phyloP scores from a whole-genome alignment of 2,888 invertebrate genomes.

The Philaethria dido region DNA sequence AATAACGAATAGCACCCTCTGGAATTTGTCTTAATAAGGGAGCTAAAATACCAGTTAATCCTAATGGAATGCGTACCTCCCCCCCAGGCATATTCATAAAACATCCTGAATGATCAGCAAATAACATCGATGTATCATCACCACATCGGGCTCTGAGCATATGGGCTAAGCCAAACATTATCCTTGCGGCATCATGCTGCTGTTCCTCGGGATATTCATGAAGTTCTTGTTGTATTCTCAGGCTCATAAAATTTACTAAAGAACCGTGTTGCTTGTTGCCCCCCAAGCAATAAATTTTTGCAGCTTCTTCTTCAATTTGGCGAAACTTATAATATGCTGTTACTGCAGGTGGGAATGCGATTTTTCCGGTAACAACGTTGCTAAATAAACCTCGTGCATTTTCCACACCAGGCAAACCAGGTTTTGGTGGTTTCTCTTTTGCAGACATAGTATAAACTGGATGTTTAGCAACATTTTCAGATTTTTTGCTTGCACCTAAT shows the following conservation, averaged over 20 bases:
- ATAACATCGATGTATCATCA: conserved; percentile 82
- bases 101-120: conserved; percentile 69
- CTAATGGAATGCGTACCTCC: conserved; percentile 85
- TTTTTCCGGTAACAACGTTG: conserved; percentile 85
- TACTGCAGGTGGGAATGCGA: conserved; percentile 84
- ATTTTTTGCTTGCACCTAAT: conserved; percentile 88
- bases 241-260: conserved; percentile 85
- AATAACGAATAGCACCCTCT: conserved; percentile 84
- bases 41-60: conserved; percentile 86
- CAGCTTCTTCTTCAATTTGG: conserved; percentile 87
- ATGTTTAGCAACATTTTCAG: conserved; percentile 73
- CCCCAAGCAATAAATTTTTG: conserved; percentile 84
- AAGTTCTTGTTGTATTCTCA: conserved; percentile 87
- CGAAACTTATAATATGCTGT: conserved; percentile 86
- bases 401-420: conserved; percentile 77
- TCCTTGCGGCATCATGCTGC: conserved; percentile 86
- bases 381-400: conserved; percentile 84
- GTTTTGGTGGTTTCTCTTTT: conserved; percentile 84
- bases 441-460: conserved; percentile 87
- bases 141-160: conserved; percentile 85
- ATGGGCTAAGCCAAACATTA: conserved; percentile 87
- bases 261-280: conserved; percentile 85
- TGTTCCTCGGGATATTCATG: conserved; percentile 87
- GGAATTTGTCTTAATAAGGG: conserved; percentile 87
- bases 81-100: conserved; percentile 84